Conservation (phyloP, 2,797 vertebrate genomes). For the Lerista edwardsae region DNA sequence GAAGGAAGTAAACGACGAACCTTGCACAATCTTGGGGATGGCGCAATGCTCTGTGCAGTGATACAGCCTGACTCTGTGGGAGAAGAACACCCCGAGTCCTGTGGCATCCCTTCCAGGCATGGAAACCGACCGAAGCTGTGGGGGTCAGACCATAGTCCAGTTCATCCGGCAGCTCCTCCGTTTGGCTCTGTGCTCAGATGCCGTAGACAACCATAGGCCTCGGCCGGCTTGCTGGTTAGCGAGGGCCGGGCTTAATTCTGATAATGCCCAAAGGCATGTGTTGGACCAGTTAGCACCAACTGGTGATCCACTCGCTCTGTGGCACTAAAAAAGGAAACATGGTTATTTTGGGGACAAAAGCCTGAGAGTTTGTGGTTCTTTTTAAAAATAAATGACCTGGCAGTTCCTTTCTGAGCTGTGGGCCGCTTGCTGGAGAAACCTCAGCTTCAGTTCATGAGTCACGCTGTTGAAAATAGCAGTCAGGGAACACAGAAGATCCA, state of each 20-base stretch:
- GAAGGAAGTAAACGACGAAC: not conserved
- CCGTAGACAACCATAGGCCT: not conserved
- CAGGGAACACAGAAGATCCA: not conserved
- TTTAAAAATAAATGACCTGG: conserved; percentile 35
- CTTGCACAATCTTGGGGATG: not conserved
- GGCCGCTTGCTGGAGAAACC: conserved; percentile 29
- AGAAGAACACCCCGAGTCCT: not conserved
- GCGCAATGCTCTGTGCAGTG: not conserved
- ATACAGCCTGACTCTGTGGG: not conserved
- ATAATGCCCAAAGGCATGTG: conserved; percentile 16
- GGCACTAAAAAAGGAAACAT: conserved; percentile 25
- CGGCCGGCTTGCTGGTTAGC: conserved; percentile 31
- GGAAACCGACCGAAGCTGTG: not conserved
- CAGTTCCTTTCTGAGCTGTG: conserved; percentile 16
- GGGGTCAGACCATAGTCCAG: not conserved
- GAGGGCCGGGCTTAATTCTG: conserved; percentile 39
- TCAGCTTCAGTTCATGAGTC: not conserved
- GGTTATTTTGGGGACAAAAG: conserved; percentile 42
- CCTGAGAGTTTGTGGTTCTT: conserved; percentile 30
- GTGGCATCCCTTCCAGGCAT: accelerated
- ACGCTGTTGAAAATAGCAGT: conserved; percentile 8
- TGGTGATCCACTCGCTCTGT: not conserved
- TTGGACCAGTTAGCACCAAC: conserved; percentile 3
- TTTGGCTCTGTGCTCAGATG: conserved; percentile 13
- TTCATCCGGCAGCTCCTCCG: not conserved